Conservation (phyloP, 2,888 invertebrate genomes). For the Eudemis profundana region DNA sequence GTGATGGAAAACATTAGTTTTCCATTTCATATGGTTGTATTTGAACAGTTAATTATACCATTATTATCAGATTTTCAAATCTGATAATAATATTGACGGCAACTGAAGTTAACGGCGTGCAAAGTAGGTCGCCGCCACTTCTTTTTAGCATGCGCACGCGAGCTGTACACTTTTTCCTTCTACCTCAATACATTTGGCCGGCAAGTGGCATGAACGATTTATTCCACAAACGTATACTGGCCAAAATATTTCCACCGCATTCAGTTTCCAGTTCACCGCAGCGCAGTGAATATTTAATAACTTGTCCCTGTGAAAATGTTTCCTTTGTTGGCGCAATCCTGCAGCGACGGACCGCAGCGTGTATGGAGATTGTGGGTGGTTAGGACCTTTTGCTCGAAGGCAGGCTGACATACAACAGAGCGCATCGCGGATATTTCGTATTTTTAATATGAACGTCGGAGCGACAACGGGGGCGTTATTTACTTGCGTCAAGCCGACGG, state of each 20-base stretch:
- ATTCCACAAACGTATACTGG: constrained; percentile 1
- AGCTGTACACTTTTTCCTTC: no score
- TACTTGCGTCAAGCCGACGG: neutral
- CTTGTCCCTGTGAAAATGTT: constrained; percentile 42
- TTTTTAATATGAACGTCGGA: constrained; percentile 40
- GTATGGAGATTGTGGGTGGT: neutral
- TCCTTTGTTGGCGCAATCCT: constrained; percentile 40
- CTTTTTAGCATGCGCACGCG: no score
- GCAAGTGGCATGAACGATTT: no score
- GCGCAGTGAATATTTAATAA: constrained; percentile 43
- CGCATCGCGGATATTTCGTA: constrained; percentile 36
- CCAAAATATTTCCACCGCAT: neutral
- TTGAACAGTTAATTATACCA: no score
- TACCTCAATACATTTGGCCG: no score
- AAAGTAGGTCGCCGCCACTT: no score
- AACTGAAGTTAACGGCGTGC: no score
- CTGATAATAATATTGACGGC: no score
- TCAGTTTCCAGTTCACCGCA: constrained; percentile 24
- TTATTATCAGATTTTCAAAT: no score
- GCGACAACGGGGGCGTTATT: constrained; percentile 24
- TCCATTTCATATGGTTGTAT: no score
- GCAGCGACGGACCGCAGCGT: constrained; percentile 13
- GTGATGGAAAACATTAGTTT: no score
- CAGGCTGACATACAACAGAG: constrained; percentile 19
- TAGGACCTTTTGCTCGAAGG: constrained; percentile 1